Percentiles rank a stretch among this genome's conserved stretches.
Evolutionary conservation across 2,113 vertebrate species (phyloP).

Genomic region (Lagenorhynchus albirostris): DNA sequence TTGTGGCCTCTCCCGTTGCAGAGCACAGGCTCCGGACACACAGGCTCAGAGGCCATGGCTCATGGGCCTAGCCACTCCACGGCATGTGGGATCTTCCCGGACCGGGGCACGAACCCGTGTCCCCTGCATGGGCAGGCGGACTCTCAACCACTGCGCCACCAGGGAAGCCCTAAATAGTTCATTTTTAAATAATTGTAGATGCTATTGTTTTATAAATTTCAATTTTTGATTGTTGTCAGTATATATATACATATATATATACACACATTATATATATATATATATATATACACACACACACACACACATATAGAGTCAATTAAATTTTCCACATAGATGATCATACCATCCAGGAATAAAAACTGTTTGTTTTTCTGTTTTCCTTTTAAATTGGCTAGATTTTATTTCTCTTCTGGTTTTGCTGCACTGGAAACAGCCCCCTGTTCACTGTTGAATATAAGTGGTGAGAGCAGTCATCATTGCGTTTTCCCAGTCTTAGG

Average conservation of each 20-base stretch:
- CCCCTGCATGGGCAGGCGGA: too few species aligned
- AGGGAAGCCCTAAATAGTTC: not conserved
- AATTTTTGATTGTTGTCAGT: not conserved
- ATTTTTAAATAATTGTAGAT: not conserved
- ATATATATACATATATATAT: not conserved
- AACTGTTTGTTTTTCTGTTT: not conserved
- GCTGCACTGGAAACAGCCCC: not conserved
- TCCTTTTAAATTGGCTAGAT: not conserved
- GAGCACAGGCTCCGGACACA: too few species aligned
- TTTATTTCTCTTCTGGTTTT: not conserved
- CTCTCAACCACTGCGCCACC: too few species aligned
- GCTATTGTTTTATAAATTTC: not conserved
- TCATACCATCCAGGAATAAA: not conserved
- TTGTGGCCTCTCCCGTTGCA: too few species aligned
- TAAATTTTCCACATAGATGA: not conserved
- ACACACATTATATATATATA: too few species aligned
- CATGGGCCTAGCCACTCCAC: rapidly evolving
- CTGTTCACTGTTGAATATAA: not conserved
- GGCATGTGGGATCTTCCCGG: too few species aligned
- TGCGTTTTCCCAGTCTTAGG: not conserved
- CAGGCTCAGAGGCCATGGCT: too few species aligned
- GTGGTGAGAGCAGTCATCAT: not conserved
- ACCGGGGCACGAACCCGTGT: too few species aligned
- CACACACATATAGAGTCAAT: rapidly evolving
- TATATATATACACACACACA: too few species aligned